Base-by-base conservation (phyloP, 2,888 invertebrate species). In the Phyllotreta cruciferae region DNA sequence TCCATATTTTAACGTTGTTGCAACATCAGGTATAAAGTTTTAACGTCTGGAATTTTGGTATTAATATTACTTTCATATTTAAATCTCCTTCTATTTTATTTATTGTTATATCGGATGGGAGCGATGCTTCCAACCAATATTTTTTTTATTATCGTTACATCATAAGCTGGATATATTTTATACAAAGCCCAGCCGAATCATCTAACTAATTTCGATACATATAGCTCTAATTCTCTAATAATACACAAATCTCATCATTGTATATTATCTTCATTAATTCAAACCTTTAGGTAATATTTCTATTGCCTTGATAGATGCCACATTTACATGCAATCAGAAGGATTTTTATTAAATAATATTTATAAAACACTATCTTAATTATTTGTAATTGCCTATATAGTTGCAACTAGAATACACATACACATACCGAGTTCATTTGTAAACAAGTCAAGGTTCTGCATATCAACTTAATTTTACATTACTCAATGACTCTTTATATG, bases 1-100 rank as follows among this genome's bases (percentile, higher is more conserved):
- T 69, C 71, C 72, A 73, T 75, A 74, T 73, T 75, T 76, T 71
- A 71, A 67, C 64, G 68, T 62, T 56, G 60, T 74, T 75, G 72
- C 71, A 70, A 70, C 73, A 73, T 67, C 68, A 63, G 67, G 65
- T 70, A 70, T 68, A 67, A 67, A 55, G 54, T 66, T 65, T 66
- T 64, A 66, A 57, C 60, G 64, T 41, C 50, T 63, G 68, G 70
- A 69, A 71, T 70, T 73, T 66, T 70, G 70, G 67, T 66, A 65
- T 70, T 71, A 69, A 69, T 70, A 69, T 69, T 69, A 71, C 69
- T 70, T 73, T 72, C 70, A 66, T 72, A 74, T 73, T 71, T 65
- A 71, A 72, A 73, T 73, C 62, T 67, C 62, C 62, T 55, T 64
- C 57, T 44, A 56, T 66, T 71, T 62, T 72, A 70, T 69, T 70